phyloP scores from a whole-genome alignment of 2,888 invertebrate species.

The Drosophila silvestris region DNA sequence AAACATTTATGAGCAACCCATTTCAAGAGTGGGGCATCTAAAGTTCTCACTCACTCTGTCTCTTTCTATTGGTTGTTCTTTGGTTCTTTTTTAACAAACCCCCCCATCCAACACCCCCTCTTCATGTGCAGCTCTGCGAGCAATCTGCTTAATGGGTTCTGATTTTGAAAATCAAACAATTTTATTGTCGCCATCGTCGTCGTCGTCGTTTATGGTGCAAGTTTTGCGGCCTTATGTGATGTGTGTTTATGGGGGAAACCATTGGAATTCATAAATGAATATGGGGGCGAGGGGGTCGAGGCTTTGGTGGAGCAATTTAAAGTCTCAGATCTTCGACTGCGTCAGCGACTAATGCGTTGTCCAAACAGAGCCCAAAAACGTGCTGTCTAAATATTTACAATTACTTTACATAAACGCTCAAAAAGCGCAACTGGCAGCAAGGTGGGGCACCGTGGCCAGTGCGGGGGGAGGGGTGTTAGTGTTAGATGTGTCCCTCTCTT shows the following conservation, averaged over 20 bases:
- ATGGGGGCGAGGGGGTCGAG: neutral
- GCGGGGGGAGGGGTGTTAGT: too few species aligned
- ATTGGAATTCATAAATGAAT: slow-evolving; percentile 8
- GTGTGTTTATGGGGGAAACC: slow-evolving; percentile 28
- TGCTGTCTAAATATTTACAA: slow-evolving; percentile 68
- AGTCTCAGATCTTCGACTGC: slow-evolving; percentile 32
- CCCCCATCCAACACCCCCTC: neutral
- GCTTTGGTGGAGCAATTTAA: slow-evolving; percentile 9
- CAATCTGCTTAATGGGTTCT: slow-evolving; percentile 70
- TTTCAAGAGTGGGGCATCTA: slow-evolving; percentile 4
- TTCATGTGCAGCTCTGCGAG: neutral
- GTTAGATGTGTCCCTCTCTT: slow-evolving; percentile 2
- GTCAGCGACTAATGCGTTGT: slow-evolving; percentile 54
- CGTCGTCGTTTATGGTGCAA: slow-evolving; percentile 52
- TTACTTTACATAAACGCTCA: slow-evolving; percentile 69
- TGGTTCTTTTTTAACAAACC: slow-evolving; percentile 3
- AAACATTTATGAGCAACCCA: slow-evolving; percentile 52
- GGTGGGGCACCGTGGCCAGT: neutral
- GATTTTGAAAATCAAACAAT: slow-evolving; percentile 74
- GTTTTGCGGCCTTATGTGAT: slow-evolving; percentile 60
- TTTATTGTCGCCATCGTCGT: slow-evolving; percentile 68
- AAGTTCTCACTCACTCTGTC: slow-evolving; percentile 1
- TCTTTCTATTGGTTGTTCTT: slow-evolving; percentile 8
- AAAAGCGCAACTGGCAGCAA: slow-evolving; percentile 33
- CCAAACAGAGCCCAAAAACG: slow-evolving; percentile 55